Evolutionary conservation across 2,888 invertebrate genomes (phyloP), one percentile per base, ranked within the genome.

Genomic region (Stenolophus ochropezus): DNA sequence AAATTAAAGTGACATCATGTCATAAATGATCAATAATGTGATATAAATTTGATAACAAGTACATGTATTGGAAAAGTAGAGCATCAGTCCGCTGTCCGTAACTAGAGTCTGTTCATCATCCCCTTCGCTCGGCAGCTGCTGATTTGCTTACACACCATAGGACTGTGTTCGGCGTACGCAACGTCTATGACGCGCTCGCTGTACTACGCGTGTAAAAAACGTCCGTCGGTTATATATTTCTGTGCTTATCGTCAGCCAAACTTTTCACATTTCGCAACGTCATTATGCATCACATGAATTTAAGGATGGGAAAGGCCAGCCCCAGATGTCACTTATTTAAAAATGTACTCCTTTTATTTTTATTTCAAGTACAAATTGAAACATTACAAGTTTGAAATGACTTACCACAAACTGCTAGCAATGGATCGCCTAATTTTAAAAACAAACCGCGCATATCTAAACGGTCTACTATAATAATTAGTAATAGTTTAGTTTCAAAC

Each of bases 291-390:
- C 71, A 65, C 16, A 73, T 73, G 49, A 73, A 73, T 73, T 73
- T 69, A 83, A 84, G 85, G 85, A 86, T 85, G 85, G 85, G 86
- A 85, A 86, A 86, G 86, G 85, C 86, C 85, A 85, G 85, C 85
- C 86, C 86, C 85, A 86, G 85, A 87, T 86, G 86, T 85, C 85
- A 86, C 84, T 81, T 58, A 71, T n/a, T 77, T 82, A 77, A 71
- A 69, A 71, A 69, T 82, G 56, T 77, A 82, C 76, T 56, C 82
- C 58, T 69, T 82, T 77, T 82, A 82, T 82, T 82, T 82, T 82
- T 77, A 82, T 82, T 82, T n/a, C 58, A 81, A 81, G 80, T 81
- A 81, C 81, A 81, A 56, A 74, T 81, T 81, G 49, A 65, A 71
- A 49, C 75, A 81, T 81, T 81, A 81, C 81, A 81, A 65, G 14